Evolutionary conservation across 2,888 invertebrate species (phyloP).

Genomic region (Gari tellinella): DNA sequence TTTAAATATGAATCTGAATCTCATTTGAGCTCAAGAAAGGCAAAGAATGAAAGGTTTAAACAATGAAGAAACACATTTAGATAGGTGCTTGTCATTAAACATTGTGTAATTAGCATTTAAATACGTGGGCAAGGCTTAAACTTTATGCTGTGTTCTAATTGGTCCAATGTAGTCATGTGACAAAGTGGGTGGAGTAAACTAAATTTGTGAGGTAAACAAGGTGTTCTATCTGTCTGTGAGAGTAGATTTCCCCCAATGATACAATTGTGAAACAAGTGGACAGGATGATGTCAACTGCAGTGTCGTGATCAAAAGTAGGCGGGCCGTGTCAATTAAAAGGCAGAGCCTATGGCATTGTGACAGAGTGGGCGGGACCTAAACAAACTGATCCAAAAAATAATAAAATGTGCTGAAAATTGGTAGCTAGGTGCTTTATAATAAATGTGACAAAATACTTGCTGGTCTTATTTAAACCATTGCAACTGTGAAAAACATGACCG

Average conservation of each 20-base stretch:
- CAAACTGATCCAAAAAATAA: slow-evolving; percentile 8
- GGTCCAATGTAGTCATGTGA: background rate
- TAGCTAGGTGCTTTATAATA: slow-evolving; percentile 27
- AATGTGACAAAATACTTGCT: slow-evolving; percentile 37
- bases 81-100: too few species aligned
- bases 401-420: slow-evolving; percentile 28
- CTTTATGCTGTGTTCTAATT: too few species aligned
- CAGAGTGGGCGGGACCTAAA: slow-evolving; percentile 27
- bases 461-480: slow-evolving; percentile 31
- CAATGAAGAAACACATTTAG: too few species aligned
- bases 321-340: slow-evolving; percentile 13
- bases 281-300: background rate
- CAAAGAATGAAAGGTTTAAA: too few species aligned
- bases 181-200: slow-evolving; percentile 4
- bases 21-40: too few species aligned
- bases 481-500: slow-evolving; percentile 27
- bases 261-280: background rate
- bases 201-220: too few species aligned
- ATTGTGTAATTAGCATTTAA: too few species aligned
- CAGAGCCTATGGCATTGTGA: slow-evolving; percentile 16
- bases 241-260: too few species aligned
- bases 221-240: too few species aligned
- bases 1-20: too few species aligned
- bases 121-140: too few species aligned
- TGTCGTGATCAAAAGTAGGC: background rate